Evolutionary conservation across 2,113 vertebrate genomes (phyloP), one percentile per base, ranked within the genome.

Genomic region (Tringa solitaria): DNA sequence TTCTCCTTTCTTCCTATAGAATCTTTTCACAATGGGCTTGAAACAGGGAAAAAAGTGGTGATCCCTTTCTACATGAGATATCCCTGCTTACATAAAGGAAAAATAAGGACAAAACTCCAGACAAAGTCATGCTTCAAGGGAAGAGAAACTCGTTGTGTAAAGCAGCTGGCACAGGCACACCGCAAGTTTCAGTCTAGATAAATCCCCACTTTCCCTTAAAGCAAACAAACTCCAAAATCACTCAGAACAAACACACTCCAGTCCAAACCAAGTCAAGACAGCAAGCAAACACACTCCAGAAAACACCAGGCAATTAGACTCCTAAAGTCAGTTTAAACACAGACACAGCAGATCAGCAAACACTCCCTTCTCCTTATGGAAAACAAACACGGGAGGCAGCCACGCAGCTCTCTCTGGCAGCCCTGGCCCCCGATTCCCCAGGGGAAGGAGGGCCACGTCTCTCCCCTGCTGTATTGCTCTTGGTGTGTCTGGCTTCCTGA

Each of bases 241-340:
- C 59, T 94, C 69, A 90, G 85, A 95, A 92, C 90, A 97, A 96
- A 97, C 91, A 97, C 65, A 87, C 90, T 96, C 54, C 33, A 74
- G 45, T 77, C 91, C 93, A 96, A 94, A 95, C 61, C 83, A 91
- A 94, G 79, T 80, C 87, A 95, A 93, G 87, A 73, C 95, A 95
- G 89, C 90, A 95, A 92, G 91, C 54, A 96, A 96, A 96, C 37
- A 95, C 76, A 87, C 93, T 94, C 87, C 35, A 93, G 90, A 96
- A 95, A 96, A 95, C 84, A 90, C 35, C 50, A 95, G 53, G 65
- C 94, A 96, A 97, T 95, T 96, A 96, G 83, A 74, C 17, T 87
- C 56, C 39, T 89, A 61, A 94, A 95, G 57, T 94, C 94, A 96
- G 90, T 95, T 95, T 93, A 97, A 96, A 96, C 92, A 96, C 37